Base-by-base conservation (phyloP, 2,113 vertebrate genomes). In the Takifugu flavidus region DNA sequence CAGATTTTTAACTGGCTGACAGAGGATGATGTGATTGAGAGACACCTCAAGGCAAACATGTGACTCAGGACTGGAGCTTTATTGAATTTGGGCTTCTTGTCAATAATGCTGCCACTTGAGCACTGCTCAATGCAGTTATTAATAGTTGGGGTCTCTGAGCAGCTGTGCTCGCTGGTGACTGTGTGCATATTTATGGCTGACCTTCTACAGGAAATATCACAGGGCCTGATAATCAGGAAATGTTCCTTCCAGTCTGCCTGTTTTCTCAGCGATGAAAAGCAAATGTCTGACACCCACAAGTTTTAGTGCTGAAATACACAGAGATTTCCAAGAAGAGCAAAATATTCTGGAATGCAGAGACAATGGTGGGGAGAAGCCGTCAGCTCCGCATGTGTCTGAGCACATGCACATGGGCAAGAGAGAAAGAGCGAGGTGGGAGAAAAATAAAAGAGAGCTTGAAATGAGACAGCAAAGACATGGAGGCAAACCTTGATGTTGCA, bases 401-500 rank as follows among this genome's bases (percentile, higher is more conserved):
- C 10, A 29, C 0, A 25, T 12, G 20, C 3, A 3, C 10, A 34
- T n/a, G 52, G 3, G 59, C 26, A 28, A 34, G 29, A 44, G 57
- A 44, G 53, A n/a, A 56, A 31, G 45, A 56, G 45, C 25, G 49
- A 59, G 62, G 34, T 4, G 1, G 20, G 46, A 72, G 62, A 69
- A 67, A 77, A 77, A 85, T 65, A 74, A 80, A 61, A 72, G 74
- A 26, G 62, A 78, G 67, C 56, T 61, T 61, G 70, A 80, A 80
- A 82, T 75, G 67, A 88, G 80, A 88, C 71, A 60, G 80, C 75
- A 77, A 64, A 62, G 70, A 83, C 69, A 82, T 82, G 67, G 82
- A 75, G 78, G 82, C 73, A 76, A 70, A 86, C 87, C 89, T 84
- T 90, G 86, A 90, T 90, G 89, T 77, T 82, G 87, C 86, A 88